phyloP scores from a whole-genome alignment of 2,113 vertebrate genomes.

The Felis catus region F.catus_Fca126_mat1.0 CM031423.1:15835001-15835500 shows the following conservation, averaged over 20 bases:
- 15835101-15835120: no score
- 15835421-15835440: not conserved
- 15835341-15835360: not conserved
- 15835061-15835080: no score
- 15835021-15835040: no score
- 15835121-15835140: no score
- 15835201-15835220: not conserved
- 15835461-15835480: not conserved
- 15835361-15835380: not conserved
- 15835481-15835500: not conserved
- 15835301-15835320: not conserved
- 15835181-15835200: not conserved
- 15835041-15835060: no score
- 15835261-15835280: no score
- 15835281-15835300: not conserved
- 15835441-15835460: accelerated
- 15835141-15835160: not conserved
- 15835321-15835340: not conserved
- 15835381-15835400: not conserved
- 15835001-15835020: no score
- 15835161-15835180: not conserved
- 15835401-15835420: accelerated
- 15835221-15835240: not conserved
- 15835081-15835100: no score
- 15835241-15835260: not conserved